Conservation (phyloP, 2,797 vertebrate species). For the Tenualosa thibaudeaui region DNA sequence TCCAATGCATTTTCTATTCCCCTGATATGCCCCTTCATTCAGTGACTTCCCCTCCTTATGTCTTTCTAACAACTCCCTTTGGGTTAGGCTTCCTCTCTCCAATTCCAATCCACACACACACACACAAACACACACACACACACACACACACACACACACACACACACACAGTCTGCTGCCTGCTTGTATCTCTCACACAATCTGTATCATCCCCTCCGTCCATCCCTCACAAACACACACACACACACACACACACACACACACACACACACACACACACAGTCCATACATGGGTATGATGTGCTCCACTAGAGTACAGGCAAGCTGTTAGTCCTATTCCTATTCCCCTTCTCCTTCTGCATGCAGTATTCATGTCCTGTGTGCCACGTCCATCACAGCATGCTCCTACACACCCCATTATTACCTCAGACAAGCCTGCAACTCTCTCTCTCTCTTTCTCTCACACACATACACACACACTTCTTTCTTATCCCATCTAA, state of each 20-base stretch:
- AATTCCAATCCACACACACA: background rate
- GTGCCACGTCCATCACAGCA: background rate
- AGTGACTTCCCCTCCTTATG: background rate
- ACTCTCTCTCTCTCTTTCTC: slow-evolving; percentile 31
- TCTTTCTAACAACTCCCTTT: background rate
- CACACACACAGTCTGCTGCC: background rate
- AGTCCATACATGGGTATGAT: background rate
- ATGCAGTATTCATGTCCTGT: background rate
- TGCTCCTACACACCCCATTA: too few species aligned
- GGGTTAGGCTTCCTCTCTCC: background rate
- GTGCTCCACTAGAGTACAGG: background rate
- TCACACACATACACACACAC: slow-evolving; percentile 13
- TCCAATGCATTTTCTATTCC: background rate
- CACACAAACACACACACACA: slow-evolving; percentile 22
- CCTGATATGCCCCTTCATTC: background rate
- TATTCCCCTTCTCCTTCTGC: background rate
- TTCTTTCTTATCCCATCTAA: background rate
- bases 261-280: background rate
- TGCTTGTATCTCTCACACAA: background rate
- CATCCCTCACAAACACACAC: background rate
- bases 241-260: too few species aligned
- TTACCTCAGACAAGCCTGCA: too few species aligned
- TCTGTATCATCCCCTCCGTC: background rate
- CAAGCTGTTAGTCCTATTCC: background rate
- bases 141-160: background rate